A percentile compares a stretch with the other conserved stretches of the same genome.
Conservation (phyloP, 1,140 invertebrate species). For the Cylas formicarius region DNA sequence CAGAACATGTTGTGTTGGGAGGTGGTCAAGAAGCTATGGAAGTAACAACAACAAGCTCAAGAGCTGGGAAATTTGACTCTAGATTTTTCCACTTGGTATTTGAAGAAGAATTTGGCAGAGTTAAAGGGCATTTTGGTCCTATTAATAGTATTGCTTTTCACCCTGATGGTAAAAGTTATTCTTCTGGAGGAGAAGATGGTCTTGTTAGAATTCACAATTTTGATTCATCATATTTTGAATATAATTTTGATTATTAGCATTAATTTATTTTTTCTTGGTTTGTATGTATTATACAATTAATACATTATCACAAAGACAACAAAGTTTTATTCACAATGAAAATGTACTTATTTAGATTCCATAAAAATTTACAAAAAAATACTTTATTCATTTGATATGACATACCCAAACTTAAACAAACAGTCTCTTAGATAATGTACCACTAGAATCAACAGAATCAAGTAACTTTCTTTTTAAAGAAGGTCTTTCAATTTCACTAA, state of each 20-base stretch:
- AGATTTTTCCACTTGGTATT: slow-evolving; percentile 98
- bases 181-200: slow-evolving; percentile 97
- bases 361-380: no score
- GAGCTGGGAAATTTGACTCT: slow-evolving; percentile 96
- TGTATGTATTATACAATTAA: no score
- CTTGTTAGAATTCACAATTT: slow-evolving; percentile 94
- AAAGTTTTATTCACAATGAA: no score
- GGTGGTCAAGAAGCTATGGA: slow-evolving; percentile 99
- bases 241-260: slow-evolving; percentile 81
- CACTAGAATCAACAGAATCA: slow-evolving; percentile 62
- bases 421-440: slow-evolving; percentile 57
- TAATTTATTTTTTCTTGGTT: slow-evolving; percentile 1
- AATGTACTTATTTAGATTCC: no score
- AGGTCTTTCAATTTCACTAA: slow-evolving; percentile 55
- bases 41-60: slow-evolving; percentile 93
- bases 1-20: slow-evolving; percentile 91
- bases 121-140: slow-evolving; percentile 99
- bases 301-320: no score
- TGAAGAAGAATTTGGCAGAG: slow-evolving; percentile 96
- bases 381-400: no score
- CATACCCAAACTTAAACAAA: no score
- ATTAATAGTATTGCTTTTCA: slow-evolving; percentile 98
- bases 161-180: slow-evolving; percentile 95
- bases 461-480: slow-evolving; percentile 67
- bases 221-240: slow-evolving; percentile 95